Conservation (phyloP, 92 coral and sea anemone species). For the Diadumene lineata region DNA sequence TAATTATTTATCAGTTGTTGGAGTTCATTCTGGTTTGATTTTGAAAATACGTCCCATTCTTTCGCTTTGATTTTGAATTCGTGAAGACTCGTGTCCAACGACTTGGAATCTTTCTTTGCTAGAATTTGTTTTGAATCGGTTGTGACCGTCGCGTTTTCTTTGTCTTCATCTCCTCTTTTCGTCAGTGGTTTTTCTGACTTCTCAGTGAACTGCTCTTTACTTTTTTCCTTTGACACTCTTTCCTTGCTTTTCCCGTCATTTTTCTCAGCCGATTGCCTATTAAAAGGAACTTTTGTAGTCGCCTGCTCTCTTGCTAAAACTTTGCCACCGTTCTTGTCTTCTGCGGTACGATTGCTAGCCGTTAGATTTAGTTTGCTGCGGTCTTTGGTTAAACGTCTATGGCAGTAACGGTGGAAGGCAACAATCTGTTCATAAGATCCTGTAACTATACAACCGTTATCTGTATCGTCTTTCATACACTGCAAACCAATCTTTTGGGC, state of each 20-base stretch:
- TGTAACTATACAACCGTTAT: conserved; percentile 7
- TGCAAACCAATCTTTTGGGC: not conserved
- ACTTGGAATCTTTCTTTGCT: not conserved
- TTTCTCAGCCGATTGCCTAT: no score
- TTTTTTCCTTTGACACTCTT: no score
- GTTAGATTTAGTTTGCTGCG: no score
- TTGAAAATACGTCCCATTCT: conserved; percentile 9
- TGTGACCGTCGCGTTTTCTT: no score
- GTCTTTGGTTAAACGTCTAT: not conserved
- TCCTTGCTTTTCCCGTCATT: no score
- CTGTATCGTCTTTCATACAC: not conserved
- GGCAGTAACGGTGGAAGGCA: not conserved
- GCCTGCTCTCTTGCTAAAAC: no score
- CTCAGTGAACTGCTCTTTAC: no score
- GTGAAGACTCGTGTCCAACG: not conserved
- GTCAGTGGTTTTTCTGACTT: no score
- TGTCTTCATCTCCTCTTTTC: no score
- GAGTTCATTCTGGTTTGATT: conserved; percentile 13
- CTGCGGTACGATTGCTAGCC: no score
- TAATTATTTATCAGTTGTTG: conserved; percentile 4
- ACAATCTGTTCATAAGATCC: conserved; percentile 31
- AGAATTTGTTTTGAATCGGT: not conserved
- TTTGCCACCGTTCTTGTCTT: no score
- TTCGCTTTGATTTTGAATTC: not conserved
- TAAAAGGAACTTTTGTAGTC: no score